Conservation (phyloP, 2,888 invertebrate species). For the Caenorhabditis zanzibari region DNA sequence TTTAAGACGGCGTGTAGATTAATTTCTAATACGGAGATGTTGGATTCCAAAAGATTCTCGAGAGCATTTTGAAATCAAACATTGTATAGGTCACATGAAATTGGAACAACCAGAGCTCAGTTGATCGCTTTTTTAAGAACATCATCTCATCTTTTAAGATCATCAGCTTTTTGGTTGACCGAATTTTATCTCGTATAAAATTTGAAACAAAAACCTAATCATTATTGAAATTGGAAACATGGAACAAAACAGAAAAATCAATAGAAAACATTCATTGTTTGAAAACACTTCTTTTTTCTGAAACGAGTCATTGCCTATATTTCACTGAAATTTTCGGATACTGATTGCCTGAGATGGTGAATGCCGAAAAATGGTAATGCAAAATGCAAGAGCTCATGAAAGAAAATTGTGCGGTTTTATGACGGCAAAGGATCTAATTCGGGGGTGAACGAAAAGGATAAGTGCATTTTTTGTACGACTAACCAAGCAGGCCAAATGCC, state of each 20-base stretch:
- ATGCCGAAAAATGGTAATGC: not conserved
- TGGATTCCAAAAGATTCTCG: not conserved
- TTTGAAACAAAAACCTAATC: no score
- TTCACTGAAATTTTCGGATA: not conserved
- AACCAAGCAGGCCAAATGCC: constrained; percentile 1
- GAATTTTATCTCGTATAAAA: no score
- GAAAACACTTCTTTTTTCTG: not conserved
- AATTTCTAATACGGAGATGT: not conserved
- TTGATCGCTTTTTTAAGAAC: not conserved
- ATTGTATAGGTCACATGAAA: not conserved
- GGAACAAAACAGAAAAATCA: not conserved
- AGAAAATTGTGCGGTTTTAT: not conserved
- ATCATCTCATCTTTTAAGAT: no score
- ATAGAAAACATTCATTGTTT: not conserved
- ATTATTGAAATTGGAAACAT: no score
- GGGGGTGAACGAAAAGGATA: not conserved
- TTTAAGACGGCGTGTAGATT: not conserved
- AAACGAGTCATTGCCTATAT: not conserved
- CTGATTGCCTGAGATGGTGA: not conserved
- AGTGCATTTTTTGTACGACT: constrained; percentile 1
- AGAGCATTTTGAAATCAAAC: not conserved
- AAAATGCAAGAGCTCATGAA: not conserved
- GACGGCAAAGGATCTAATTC: constrained; percentile 10
- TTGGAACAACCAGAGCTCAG: not conserved
- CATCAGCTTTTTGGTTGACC: not conserved